phyloP scores from a whole-genome alignment of 53 echinoderm and acorn worm genomes.

The Echinarachnius parma region DNA sequence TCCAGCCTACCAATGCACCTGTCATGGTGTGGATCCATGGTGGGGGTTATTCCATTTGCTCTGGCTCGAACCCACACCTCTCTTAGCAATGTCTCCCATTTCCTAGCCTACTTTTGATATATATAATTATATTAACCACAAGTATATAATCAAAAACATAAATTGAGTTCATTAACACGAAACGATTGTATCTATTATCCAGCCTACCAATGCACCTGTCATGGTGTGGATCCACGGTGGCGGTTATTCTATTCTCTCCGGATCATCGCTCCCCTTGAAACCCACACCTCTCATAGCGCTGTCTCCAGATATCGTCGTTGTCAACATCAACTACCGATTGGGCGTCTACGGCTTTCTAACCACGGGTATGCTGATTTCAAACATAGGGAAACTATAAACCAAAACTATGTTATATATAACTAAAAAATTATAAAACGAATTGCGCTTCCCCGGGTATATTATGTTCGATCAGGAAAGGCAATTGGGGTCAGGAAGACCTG shows the following conservation, averaged over 20 bases:
- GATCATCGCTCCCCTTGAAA: constrained; percentile 31
- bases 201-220: constrained; percentile 47
- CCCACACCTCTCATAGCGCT: constrained; percentile 32
- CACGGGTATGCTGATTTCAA: constrained; percentile 33
- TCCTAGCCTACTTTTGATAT: too few species aligned
- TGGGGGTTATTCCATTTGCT: constrained; percentile 44
- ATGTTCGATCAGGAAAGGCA: too few species aligned
- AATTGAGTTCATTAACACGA: too few species aligned
- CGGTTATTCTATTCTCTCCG: constrained; percentile 24
- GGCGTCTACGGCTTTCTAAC: constrained; percentile 55
- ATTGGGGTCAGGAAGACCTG: too few species aligned
- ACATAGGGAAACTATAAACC: background rate
- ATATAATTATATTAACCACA: too few species aligned
- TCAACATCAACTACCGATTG: constrained; percentile 62
- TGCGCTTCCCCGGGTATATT: too few species aligned
- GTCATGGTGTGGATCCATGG: constrained; percentile 75
- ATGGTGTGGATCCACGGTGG: constrained; percentile 73
- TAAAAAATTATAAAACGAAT: too few species aligned
- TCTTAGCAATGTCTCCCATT: too few species aligned
- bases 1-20: constrained; percentile 36
- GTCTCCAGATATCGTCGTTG: constrained; percentile 39
- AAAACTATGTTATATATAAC: too few species aligned
- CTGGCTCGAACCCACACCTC: too few species aligned
- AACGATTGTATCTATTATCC: too few species aligned
- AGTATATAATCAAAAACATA: too few species aligned